Evolutionary conservation across 1,140 invertebrate genomes (phyloP).

Genomic region (Caenorhabditis briggsae): DNA sequence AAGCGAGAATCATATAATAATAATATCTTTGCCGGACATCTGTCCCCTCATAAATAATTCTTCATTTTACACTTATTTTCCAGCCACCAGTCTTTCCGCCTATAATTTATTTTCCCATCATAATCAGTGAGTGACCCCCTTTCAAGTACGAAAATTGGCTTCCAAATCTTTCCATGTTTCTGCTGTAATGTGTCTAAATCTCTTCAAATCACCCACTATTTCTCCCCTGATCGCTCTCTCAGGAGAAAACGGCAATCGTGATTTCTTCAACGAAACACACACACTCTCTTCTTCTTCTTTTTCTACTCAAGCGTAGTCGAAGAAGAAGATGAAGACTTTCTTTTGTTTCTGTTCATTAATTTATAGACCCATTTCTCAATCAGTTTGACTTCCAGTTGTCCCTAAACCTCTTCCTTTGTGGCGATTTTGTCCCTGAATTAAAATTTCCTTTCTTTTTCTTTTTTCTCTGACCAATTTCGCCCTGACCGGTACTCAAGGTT

Average conservation of each 20-base stretch:
- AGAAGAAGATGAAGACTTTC: slow-evolving; percentile 6
- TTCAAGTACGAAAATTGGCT: slow-evolving; percentile 32
- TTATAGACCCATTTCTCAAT: background rate
- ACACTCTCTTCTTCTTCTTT: background rate
- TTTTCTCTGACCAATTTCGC: no score
- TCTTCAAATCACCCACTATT: background rate
- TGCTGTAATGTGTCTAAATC: slow-evolving; percentile 47
- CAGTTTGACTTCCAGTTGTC: background rate
- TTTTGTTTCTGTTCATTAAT: slow-evolving; percentile 56
- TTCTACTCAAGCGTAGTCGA: background rate
- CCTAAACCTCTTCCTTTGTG: background rate
- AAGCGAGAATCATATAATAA: background rate
- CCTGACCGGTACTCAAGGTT: no score
- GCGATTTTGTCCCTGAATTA: no score
- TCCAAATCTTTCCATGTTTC: slow-evolving; percentile 49
- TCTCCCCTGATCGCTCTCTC: background rate
- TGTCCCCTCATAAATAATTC: background rate
- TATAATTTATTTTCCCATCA: background rate
- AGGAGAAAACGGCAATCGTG: background rate
- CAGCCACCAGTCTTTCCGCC: background rate
- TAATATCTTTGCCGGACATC: slow-evolving; percentile 36
- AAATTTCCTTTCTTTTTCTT: no score
- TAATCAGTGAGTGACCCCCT: slow-evolving; percentile 19
- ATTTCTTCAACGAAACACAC: slow-evolving; percentile 21
- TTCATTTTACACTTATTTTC: background rate